A percentile compares a stretch with the other conserved stretches of the same genome.
phyloP scores from a whole-genome alignment of 2,888 invertebrate genomes.

The Leptopilina syphax region DNA sequence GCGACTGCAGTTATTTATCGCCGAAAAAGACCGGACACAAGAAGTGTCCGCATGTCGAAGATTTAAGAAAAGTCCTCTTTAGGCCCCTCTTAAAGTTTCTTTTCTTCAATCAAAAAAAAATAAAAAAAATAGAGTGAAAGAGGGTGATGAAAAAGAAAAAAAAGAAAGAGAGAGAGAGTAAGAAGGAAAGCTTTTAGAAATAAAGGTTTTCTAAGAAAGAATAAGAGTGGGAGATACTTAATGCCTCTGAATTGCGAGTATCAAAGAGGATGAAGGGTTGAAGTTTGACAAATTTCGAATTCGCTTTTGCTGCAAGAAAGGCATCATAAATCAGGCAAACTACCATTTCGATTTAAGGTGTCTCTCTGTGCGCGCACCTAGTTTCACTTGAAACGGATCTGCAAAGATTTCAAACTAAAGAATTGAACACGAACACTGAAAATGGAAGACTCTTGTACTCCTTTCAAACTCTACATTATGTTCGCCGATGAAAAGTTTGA shows the following conservation, averaged over 20 bases:
- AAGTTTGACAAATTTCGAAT: conserved; percentile 40
- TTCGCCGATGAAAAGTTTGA: conserved; percentile 4
- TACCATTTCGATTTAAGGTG: conserved; percentile 31
- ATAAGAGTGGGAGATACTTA: not conserved
- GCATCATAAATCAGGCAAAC: conserved; percentile 25
- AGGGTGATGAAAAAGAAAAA: too few species aligned
- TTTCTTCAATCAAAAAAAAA: not conserved
- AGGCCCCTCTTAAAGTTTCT: conserved; percentile 8
- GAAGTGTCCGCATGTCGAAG: conserved; percentile 20
- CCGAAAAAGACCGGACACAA: conserved; percentile 26
- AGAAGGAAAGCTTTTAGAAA: not conserved
- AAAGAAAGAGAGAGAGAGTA: too few species aligned
- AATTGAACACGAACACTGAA: conserved; percentile 16
- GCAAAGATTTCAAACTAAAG: conserved; percentile 19
- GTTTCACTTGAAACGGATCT: not conserved
- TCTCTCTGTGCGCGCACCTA: not conserved
- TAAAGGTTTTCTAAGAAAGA: not conserved
- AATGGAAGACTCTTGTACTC: conserved; percentile 11
- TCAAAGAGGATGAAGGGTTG: conserved; percentile 17
- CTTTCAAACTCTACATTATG: conserved; percentile 9
- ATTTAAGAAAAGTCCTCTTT: conserved; percentile 9
- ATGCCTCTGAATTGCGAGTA: not conserved
- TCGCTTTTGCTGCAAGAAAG: conserved; percentile 3
- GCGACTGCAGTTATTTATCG: conserved; percentile 43
- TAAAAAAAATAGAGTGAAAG: not conserved